Evolutionary conservation across 2,797 vertebrate species (phyloP).

Genomic region (Manis crassicaudata): DNA sequence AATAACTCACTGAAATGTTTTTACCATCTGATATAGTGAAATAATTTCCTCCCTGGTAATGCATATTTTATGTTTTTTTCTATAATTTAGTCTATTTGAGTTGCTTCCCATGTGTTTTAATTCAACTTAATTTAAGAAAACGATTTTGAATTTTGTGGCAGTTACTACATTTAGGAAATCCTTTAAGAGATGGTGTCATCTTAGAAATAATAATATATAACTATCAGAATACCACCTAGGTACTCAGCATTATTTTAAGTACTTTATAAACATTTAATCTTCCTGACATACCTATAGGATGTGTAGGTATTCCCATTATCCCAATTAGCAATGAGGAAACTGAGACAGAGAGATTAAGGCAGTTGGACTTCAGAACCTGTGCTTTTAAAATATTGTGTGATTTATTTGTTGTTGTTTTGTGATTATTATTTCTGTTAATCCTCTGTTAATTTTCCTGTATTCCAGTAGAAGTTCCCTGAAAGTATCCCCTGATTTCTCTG

Average conservation of each 20-base stretch:
- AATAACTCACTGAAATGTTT: neutral
- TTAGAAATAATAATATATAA: neutral
- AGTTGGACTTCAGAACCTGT: neutral
- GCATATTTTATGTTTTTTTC: slow-evolving; percentile 16
- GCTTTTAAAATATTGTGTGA: neutral
- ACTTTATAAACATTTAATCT: slow-evolving; percentile 22
- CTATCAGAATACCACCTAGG: neutral
- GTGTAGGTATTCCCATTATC: neutral
- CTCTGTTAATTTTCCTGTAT: neutral
- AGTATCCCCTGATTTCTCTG: neutral
- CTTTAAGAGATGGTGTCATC: neutral
- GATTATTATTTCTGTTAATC: neutral
- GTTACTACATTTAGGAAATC: slow-evolving; percentile 25
- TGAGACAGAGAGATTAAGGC: neutral
- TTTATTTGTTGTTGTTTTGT: neutral
- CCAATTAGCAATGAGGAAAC: neutral
- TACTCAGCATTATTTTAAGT: neutral
- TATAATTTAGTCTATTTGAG: neutral
- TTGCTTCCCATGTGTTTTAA: neutral
- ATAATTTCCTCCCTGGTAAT: neutral
- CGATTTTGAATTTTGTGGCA: neutral
- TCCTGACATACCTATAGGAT: neutral
- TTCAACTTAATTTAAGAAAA: slow-evolving; percentile 7
- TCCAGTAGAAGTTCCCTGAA: neutral
- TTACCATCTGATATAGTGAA: neutral